These are phyloP conservation scores for Paratrypauchen microcephalus DNA, from an alignment of 2,797 vertebrate genomes.

Conservation along the genomic window DNA sequence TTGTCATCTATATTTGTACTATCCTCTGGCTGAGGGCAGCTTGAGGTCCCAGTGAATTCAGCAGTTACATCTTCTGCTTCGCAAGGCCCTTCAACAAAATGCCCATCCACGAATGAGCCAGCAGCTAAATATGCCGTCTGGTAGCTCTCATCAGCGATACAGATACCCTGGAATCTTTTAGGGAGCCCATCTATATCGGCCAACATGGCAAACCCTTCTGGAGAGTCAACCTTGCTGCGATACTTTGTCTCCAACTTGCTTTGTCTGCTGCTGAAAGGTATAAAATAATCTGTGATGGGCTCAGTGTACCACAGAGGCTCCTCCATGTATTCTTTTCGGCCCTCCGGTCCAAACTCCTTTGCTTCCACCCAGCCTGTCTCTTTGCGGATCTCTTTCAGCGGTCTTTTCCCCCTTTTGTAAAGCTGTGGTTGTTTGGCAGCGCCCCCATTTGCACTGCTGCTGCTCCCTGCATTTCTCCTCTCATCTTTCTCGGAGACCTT, in stretches of 20 bases:
- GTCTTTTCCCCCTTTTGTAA: slow-evolving; percentile 90
- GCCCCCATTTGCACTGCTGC: slow-evolving; percentile 73
- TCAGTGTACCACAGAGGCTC: slow-evolving; percentile 99
- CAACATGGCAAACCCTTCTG: slow-evolving; percentile 70
- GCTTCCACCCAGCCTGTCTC: slow-evolving; percentile 80
- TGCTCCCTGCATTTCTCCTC: slow-evolving; percentile 74
- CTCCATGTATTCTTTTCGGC: slow-evolving; percentile 91
- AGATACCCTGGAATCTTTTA: slow-evolving; percentile 90
- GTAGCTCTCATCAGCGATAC: slow-evolving; percentile 86
- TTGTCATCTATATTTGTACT: slow-evolving; percentile 94
- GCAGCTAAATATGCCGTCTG: slow-evolving; percentile 94
- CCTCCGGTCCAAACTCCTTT: slow-evolving; percentile 81
- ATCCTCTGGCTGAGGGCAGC: slow-evolving; percentile 94
- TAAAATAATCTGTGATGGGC: slow-evolving; percentile 94
- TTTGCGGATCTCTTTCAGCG: slow-evolving; percentile 86
- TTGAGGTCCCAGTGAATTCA: slow-evolving; percentile 89
- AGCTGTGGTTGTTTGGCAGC: slow-evolving; percentile 82
- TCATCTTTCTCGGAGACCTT: slow-evolving; percentile 85
- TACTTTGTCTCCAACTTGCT: slow-evolving; percentile 99
- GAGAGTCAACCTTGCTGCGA: slow-evolving; percentile 82
- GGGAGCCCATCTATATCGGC: slow-evolving; percentile 83
- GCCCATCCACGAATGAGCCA: slow-evolving; percentile 96
- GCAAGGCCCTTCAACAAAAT: slow-evolving; percentile 95
- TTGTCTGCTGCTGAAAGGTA: slow-evolving; percentile 89
- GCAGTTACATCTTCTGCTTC: slow-evolving; percentile 87